phyloP scores from a whole-genome alignment of 2,888 invertebrate genomes.

The Busseola fusca region DNA sequence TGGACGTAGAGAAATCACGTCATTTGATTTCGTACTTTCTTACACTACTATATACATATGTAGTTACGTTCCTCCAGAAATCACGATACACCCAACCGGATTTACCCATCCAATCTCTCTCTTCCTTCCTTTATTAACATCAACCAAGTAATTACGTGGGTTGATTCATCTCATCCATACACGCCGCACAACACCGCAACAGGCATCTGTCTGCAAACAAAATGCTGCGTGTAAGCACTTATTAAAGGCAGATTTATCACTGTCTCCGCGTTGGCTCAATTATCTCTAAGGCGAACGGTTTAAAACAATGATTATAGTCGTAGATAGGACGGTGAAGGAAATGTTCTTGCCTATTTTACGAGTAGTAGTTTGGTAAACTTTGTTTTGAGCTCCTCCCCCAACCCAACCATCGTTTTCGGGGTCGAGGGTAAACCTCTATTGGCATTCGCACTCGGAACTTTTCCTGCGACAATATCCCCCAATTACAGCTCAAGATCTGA shows the following conservation, averaged over 20 bases:
- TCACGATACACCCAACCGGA: not conserved
- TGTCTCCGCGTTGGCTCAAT: conserved; percentile 65
- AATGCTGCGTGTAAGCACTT: conserved; percentile 68
- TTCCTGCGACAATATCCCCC: not conserved
- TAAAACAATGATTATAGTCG: conserved; percentile 37
- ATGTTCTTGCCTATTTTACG: conserved; percentile 20
- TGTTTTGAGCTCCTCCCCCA: not conserved
- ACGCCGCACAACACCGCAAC: conserved; percentile 45
- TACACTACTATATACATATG: too few species aligned
- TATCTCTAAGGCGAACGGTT: conserved; percentile 54
- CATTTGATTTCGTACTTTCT: not conserved
- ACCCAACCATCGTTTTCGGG: not conserved
- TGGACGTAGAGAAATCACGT: too few species aligned
- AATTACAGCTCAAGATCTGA: not conserved
- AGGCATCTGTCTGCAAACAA: conserved; percentile 38
- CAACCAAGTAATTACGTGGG: conserved; percentile 29
- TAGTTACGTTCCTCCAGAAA: not conserved
- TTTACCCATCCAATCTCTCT: not conserved
- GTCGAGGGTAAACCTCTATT: not conserved
- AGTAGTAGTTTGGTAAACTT: not conserved
- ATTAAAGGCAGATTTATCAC: conserved; percentile 71
- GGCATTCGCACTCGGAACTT: not conserved
- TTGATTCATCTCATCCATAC: conserved; percentile 44
- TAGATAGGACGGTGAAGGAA: conserved; percentile 26
- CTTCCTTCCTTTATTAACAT: conserved; percentile 7